These are phyloP conservation scores for Cephus spinipes DNA, from an alignment of 2,888 invertebrate species.

Conservation along the genomic window DNA sequence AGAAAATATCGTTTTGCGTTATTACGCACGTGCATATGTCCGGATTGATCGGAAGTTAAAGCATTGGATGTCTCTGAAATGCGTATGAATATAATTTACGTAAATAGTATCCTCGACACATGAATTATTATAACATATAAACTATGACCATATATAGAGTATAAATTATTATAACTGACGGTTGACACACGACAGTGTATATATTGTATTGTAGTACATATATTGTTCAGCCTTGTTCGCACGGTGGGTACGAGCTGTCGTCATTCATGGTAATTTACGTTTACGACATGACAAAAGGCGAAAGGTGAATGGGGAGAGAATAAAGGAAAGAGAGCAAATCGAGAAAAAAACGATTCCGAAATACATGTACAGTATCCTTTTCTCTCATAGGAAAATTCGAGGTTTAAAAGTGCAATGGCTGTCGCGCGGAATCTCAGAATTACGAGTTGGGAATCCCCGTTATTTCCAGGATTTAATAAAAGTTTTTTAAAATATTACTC, in stretches of 20 bases:
- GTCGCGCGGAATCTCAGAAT: conserved; percentile 3
- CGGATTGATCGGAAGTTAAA: not conserved
- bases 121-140: not conserved
- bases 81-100: not conserved
- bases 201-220: not conserved
- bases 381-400: not conserved
- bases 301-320: not conserved
- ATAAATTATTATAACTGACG: not conserved
- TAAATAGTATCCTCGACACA: not conserved
- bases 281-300: not conserved
- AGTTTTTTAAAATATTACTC: conserved; percentile 5
- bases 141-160: not conserved
- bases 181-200: not conserved
- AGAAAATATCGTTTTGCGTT: not conserved
- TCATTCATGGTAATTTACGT: not conserved
- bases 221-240: not conserved
- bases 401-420: not conserved
- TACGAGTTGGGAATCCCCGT: not conserved
- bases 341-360: not conserved
- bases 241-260: not conserved
- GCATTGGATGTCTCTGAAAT: not conserved
- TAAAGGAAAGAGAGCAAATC: not conserved
- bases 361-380: not conserved
- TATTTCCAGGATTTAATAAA: conserved; percentile 6
- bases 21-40: not conserved